Evolutionary conservation across 2,888 invertebrate genomes (phyloP).

Genomic region (Pollenia labialis): DNA sequence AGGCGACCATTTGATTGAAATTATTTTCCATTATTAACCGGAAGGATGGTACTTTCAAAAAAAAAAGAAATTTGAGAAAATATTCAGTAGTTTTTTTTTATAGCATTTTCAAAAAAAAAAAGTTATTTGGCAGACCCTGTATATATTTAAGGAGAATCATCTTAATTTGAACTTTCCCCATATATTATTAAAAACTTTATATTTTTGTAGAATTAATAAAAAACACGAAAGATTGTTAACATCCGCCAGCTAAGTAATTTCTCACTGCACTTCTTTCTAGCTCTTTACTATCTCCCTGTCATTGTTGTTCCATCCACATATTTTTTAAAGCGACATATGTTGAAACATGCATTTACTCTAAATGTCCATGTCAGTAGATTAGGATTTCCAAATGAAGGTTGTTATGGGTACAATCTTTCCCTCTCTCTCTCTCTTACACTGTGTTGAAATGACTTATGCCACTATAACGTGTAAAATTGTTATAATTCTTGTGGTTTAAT

Average conservation of each 20-base stretch:
- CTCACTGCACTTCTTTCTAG: neutral
- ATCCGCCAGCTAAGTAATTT: neutral
- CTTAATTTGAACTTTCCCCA: too few species aligned
- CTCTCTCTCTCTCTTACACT: neutral
- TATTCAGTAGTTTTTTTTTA: too few species aligned
- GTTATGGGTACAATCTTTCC: conserved; percentile 58
- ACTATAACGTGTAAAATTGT: conserved; percentile 82
- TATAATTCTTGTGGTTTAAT: conserved; percentile 81
- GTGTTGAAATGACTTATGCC: conserved; percentile 80
- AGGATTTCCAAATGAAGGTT: conserved; percentile 59
- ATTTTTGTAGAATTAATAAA: too few species aligned
- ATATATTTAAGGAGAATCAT: too few species aligned
- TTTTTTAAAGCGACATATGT: conserved; percentile 78
- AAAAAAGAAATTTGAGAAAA: too few species aligned
- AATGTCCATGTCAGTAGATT: conserved; percentile 64
- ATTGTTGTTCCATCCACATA: conserved; percentile 61
- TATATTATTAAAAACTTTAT: too few species aligned
- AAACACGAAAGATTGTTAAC: too few species aligned
- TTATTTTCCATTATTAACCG: too few species aligned
- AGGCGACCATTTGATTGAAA: too few species aligned
- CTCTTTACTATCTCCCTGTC: neutral
- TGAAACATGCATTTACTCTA: conserved; percentile 76
- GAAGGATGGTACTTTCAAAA: too few species aligned
- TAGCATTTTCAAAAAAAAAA: too few species aligned
- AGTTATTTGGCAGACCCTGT: too few species aligned